Evolutionary conservation across 2,113 vertebrate species (phyloP).

Genomic region (Oreochromis aureus): DNA sequence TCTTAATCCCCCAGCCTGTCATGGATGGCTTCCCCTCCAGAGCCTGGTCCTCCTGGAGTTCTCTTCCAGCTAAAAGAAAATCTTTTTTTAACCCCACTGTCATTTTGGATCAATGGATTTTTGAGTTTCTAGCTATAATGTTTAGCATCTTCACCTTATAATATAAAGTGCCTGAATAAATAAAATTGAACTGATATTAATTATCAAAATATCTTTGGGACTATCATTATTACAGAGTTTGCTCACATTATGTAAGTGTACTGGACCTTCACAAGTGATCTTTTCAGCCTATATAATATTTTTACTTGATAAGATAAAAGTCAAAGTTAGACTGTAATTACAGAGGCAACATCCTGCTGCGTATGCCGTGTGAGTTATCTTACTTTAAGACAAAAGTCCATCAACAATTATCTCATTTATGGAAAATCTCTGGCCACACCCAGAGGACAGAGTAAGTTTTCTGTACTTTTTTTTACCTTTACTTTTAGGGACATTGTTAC

Average conservation of each 20-base stretch:
- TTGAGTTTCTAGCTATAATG: fast-evolving
- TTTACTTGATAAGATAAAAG: too few species aligned
- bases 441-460: neutral
- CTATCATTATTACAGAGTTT: neutral
- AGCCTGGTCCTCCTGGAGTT: neutral
- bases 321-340: too few species aligned
- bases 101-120: neutral
- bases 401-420: neutral
- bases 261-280: neutral
- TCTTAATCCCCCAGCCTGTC: neutral
- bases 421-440: fast-evolving
- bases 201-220: neutral
- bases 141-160: neutral
- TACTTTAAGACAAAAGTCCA: too few species aligned
- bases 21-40: neutral
- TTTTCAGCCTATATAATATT: neutral
- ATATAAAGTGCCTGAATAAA: neutral
- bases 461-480: neutral
- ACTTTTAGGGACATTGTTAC: neutral
- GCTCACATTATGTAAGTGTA: neutral
- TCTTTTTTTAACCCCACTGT: neutral
- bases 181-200: neutral
- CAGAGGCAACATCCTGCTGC: too few species aligned
- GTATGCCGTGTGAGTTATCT: too few species aligned
- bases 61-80: neutral